Evolutionary conservation across 2,888 invertebrate species (phyloP), one percentile per base, ranked within the genome.

Genomic region (Hipparchia semele): DNA sequence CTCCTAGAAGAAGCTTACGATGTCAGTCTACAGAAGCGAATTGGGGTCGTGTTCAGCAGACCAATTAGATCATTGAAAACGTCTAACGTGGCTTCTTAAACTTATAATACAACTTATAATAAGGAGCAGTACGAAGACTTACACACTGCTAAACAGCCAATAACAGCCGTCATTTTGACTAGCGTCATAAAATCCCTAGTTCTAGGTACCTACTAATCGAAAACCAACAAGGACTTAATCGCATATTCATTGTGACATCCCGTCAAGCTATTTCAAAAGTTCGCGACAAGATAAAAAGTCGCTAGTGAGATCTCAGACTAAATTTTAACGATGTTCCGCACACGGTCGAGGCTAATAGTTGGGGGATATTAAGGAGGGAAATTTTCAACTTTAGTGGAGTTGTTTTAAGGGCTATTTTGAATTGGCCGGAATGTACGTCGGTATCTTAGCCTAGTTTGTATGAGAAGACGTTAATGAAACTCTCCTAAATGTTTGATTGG

Each of bases 401-500:
- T 6, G 9, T 39, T 4, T 61, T 61, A 61, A 39, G 39, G 53
- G 51, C 10, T 53, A 61, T 69, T 53, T 39, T 61, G 13, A 45
- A 12, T 58, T 46, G 67, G 13, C 12, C n/a, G 2, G 49, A 58
- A 33, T 12, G 68, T 5, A 51, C n/a, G 13, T 69, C 9, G 33
- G 39, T 10, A n/a, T 53, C 39, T 58, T 59, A 33, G 46, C 58
- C 53, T 7, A 53, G 61, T 53, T 67, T 54, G 61, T 53, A 61
- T 13, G 7, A 23, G 61, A 53, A 69, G 60, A 53, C 53, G 60
- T 53, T 69, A 68, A 68, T 49, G 69, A 69, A 61, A 61, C 51
- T 51, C 54, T 59, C 49, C 59, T 60, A 53, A 69, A 61, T 53
- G 61, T 69, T 61, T 69, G 60, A 69, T 69, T 68, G 53, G 53